Conservation (phyloP, 2,113 vertebrate genomes). For the Pterocles gutturalis region DNA sequence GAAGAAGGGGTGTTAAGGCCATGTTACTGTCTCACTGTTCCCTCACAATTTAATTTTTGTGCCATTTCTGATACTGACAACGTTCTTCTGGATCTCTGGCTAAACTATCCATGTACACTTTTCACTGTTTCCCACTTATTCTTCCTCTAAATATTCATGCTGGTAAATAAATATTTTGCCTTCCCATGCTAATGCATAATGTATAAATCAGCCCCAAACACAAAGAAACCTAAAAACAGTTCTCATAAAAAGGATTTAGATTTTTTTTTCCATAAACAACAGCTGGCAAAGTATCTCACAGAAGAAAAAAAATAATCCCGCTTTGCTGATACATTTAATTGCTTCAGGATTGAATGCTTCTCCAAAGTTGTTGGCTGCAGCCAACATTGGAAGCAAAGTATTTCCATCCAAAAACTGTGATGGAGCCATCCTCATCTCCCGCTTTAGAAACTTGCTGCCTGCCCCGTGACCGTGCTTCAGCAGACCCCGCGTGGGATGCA, state of each 20-base stretch:
- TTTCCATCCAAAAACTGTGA: not conserved
- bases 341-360: constrained; percentile 26
- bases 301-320: not conserved
- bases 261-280: constrained; percentile 7
- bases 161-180: constrained; percentile 49
- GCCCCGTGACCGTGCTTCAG: not conserved
- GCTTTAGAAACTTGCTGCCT: not conserved
- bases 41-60: not conserved
- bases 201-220: constrained; percentile 40
- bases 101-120: not conserved
- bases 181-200: constrained; percentile 41
- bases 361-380: not conserved
- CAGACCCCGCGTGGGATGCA: too few relatives aligned
- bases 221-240: constrained; percentile 42
- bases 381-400: not conserved
- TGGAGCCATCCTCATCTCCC: not conserved
- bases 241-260: constrained; percentile 7
- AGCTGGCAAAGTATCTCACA: constrained; percentile 48
- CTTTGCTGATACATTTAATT: constrained; percentile 22
- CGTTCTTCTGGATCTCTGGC: not conserved
- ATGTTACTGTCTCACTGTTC: not conserved
- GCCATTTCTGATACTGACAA: not conserved
- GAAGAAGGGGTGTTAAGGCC: not conserved
- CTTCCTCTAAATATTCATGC: constrained; percentile 6
- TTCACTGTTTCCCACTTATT: not conserved